phyloP scores from a whole-genome alignment of 2,797 vertebrate species.

The Nothura maculosa region DNA sequence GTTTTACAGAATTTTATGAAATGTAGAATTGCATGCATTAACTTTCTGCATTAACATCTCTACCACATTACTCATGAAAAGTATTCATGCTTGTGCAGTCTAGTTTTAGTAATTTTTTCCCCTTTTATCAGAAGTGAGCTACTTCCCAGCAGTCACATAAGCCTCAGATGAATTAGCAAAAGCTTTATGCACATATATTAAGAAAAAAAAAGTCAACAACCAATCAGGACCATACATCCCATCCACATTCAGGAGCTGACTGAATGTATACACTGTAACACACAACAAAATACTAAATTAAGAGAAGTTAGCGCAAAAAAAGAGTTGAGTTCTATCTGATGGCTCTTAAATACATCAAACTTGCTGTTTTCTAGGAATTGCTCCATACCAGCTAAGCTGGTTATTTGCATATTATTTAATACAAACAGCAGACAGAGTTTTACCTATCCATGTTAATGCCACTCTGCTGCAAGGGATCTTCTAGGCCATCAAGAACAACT shows the following conservation, averaged over 20 bases:
- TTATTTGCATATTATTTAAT: not conserved
- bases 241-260: not conserved
- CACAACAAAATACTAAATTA: not conserved
- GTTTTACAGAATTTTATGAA: conserved; percentile 78
- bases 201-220: not conserved
- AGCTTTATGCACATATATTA: not conserved
- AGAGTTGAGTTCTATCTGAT: not conserved
- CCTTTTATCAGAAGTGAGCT: too few relatives aligned
- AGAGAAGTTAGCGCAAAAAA: not conserved
- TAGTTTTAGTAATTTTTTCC: too few relatives aligned
- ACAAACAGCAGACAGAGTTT: not conserved
- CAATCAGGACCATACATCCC: not conserved
- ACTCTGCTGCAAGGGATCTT: not conserved
- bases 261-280: not conserved
- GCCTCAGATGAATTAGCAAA: not conserved
- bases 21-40: conserved; percentile 78
- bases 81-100: conserved; percentile 31
- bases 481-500: not conserved
- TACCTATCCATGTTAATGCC: not conserved
- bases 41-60: conserved; percentile 55
- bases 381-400: not conserved
- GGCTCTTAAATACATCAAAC: not conserved
- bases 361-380: not conserved
- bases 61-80: conserved; percentile 65
- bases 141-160: not conserved